Conservation (phyloP, 2,888 invertebrate genomes). For the Leistus spinibarbis region DNA sequence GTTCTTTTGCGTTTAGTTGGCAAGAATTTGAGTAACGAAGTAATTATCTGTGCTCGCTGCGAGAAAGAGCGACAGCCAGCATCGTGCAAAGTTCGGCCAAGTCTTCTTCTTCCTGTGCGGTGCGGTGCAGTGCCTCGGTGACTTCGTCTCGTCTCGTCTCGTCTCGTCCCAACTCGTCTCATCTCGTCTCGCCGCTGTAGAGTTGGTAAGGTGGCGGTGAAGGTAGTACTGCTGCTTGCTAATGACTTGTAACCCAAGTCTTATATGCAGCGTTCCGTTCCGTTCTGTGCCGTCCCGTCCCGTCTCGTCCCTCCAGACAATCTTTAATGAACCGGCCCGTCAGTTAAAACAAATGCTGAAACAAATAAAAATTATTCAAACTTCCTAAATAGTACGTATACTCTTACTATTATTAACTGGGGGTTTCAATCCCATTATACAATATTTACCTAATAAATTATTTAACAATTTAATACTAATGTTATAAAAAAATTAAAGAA, state of each 20-base stretch:
- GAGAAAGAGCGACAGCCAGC: slow-evolving; percentile 42
- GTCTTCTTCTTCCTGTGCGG: neutral
- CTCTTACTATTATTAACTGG: too few relatives aligned
- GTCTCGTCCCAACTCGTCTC: neutral
- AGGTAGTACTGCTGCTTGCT: slow-evolving; percentile 24
- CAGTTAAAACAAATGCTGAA: slow-evolving; percentile 19
- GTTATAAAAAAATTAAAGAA: too few relatives aligned
- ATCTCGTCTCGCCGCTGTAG: neutral
- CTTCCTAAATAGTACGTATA: too few relatives aligned
- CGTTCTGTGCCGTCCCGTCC: neutral
- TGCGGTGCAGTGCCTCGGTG: neutral
- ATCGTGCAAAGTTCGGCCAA: slow-evolving; percentile 12
- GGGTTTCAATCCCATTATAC: too few relatives aligned
- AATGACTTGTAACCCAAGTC: slow-evolving; percentile 40
- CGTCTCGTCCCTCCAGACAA: neutral
- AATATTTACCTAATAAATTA: too few relatives aligned
- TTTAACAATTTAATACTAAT: too few relatives aligned
- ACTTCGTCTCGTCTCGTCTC: neutral
- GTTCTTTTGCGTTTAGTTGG: slow-evolving; percentile 51
- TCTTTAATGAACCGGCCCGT: slow-evolving; percentile 32
- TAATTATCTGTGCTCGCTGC: slow-evolving; percentile 57
- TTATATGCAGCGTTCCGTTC: slow-evolving; percentile 4
- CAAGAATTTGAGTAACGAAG: slow-evolving; percentile 58
- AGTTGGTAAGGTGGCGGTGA: slow-evolving; percentile 15
- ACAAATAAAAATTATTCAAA: too few relatives aligned